Conservation (phyloP, 2,797 vertebrate species). For the Betta splendens region DNA sequence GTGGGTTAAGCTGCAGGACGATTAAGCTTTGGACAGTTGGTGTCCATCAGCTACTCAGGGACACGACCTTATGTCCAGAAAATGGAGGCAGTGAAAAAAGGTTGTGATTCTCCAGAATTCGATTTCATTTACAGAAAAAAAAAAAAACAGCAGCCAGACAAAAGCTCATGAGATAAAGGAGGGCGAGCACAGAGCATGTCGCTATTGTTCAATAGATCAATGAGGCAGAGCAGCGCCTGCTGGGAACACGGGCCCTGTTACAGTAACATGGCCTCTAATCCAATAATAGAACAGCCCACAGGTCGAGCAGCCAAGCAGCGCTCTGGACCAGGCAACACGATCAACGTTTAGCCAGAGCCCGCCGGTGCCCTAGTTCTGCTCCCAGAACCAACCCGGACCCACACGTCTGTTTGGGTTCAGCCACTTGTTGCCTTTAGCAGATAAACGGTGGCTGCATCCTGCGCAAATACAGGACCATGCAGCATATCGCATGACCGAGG, state of each 20-base stretch:
- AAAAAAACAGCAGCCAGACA: conserved; percentile 29
- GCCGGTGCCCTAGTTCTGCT: conserved; percentile 34
- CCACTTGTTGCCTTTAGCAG: conserved; percentile 4
- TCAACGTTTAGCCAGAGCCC: conserved; percentile 41
- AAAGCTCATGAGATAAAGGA: conserved; percentile 50
- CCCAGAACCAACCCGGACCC: conserved; percentile 22
- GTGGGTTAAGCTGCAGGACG: background rate
- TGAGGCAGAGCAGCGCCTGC: conserved; percentile 60
- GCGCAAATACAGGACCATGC: conserved; percentile 13
- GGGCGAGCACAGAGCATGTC: conserved; percentile 54
- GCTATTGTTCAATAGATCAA: conserved; percentile 71
- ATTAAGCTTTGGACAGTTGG: background rate
- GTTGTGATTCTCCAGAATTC: conserved; percentile 19
- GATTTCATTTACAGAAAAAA: conserved; percentile 44
- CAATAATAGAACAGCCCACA: conserved; percentile 61
- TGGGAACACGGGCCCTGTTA: conserved; percentile 70
- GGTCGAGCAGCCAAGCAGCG: conserved; percentile 41
- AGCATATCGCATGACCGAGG: conserved; percentile 27
- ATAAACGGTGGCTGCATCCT: too few relatives aligned
- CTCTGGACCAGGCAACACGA: conserved; percentile 40
- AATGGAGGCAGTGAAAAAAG: conserved; percentile 10
- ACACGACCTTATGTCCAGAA: conserved; percentile 7
- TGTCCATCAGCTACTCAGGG: conserved; percentile 12
- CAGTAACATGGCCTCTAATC: conserved; percentile 71
- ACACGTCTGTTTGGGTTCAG: conserved; percentile 6